phyloP scores from a whole-genome alignment of 2,888 invertebrate species.

The Salticus scenicus region DNA sequence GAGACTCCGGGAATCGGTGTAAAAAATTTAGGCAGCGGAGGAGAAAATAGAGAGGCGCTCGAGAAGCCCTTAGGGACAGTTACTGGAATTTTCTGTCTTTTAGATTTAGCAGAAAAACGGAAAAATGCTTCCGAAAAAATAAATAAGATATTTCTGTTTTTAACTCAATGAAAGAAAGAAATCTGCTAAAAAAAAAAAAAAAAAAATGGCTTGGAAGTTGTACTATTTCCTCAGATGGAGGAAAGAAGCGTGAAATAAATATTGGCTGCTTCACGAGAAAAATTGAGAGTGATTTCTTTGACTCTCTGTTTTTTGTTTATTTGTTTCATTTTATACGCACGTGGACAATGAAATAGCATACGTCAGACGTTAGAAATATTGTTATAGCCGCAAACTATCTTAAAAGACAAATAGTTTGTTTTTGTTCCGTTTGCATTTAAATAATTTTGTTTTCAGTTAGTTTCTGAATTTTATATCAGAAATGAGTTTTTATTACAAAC shows the following conservation, averaged over 20 bases:
- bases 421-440: no score
- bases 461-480: no score
- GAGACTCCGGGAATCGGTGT: constrained; percentile 60
- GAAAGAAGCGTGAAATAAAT: constrained; percentile 42
- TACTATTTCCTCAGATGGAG: background rate
- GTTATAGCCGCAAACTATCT: no score
- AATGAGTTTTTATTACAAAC: no score
- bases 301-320: background rate
- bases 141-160: constrained; percentile 52
- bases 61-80: constrained; percentile 60
- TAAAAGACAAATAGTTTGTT: no score
- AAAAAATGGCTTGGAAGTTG: constrained; percentile 3
- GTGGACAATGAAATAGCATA: background rate
- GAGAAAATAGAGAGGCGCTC: constrained; percentile 65
- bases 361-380: no score
- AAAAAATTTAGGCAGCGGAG: constrained; percentile 64
- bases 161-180: constrained; percentile 67
- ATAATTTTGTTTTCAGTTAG: no score
- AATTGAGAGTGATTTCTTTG: constrained; percentile 13
- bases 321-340: background rate
- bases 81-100: constrained; percentile 67
- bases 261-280: constrained; percentile 26
- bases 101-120: constrained; percentile 63
- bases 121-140: constrained; percentile 50
- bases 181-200: constrained; percentile 48